A percentile compares a stretch with the other conserved stretches of the same genome.
These are phyloP conservation scores for Melanostigma gelatinosum DNA, from an alignment of 2,113 vertebrate genomes.

Conservation along the genomic window DNA sequence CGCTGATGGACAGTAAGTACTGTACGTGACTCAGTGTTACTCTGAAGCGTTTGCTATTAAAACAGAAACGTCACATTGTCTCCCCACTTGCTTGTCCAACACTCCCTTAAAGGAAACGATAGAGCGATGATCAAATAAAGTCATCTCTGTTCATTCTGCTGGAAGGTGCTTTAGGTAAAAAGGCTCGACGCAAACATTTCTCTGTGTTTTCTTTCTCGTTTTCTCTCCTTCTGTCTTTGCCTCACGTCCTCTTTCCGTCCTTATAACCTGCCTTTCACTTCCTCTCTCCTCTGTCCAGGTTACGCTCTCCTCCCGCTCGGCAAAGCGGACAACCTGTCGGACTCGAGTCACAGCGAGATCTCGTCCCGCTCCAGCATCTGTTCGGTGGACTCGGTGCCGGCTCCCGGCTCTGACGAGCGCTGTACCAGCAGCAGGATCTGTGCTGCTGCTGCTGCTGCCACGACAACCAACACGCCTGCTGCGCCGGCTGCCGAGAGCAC, in stretches of 20 bases:
- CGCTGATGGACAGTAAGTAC: not conserved
- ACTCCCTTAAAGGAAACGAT: not conserved
- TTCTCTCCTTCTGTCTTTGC: not conserved
- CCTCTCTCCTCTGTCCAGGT: slow-evolving; percentile 74
- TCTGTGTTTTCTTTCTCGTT: not conserved
- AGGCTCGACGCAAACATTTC: not conserved
- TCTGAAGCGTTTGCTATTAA: slow-evolving; percentile 13
- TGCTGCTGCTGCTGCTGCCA: slow-evolving; percentile 47
- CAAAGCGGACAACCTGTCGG: slow-evolving; percentile 90
- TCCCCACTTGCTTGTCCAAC: not conserved
- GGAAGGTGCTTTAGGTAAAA: not conserved
- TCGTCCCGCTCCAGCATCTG: slow-evolving; percentile 96
- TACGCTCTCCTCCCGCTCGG: slow-evolving; percentile 85
- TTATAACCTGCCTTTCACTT: not conserved
- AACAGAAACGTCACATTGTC: not conserved
- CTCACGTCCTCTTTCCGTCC: not conserved
- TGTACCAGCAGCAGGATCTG: slow-evolving; percentile 72
- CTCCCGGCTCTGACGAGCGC: slow-evolving; percentile 83
- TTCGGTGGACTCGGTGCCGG: slow-evolving; percentile 91
- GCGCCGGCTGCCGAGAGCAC: slow-evolving; percentile 76
- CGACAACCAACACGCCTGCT: slow-evolving; percentile 37
- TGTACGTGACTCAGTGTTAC: not conserved
- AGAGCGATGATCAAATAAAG: not conserved
- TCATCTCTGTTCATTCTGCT: not conserved
- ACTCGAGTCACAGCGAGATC: slow-evolving; percentile 97